phyloP scores from a whole-genome alignment of 2,113 vertebrate species.

The Hyperoodon ampullatus region DNA sequence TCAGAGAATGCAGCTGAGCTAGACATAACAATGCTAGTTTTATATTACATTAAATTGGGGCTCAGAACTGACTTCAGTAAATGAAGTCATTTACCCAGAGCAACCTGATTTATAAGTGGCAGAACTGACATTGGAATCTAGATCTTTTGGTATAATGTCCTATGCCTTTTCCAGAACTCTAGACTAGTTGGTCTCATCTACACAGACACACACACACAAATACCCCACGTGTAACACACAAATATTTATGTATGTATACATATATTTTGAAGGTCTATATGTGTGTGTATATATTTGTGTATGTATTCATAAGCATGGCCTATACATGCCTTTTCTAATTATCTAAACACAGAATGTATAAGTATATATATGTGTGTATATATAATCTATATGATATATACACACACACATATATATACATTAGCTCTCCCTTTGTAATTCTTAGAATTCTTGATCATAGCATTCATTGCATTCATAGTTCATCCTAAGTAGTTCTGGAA shows the following conservation, averaged over 20 bases:
- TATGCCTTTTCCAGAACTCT: background rate
- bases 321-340: background rate
- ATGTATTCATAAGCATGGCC: background rate
- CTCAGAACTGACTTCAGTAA: background rate
- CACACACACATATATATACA: background rate
- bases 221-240: background rate
- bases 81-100: background rate
- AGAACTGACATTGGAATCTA: background rate
- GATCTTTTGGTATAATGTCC: background rate
- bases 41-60: background rate
- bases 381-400: background rate
- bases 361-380: background rate
- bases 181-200: background rate
- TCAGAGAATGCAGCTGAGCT: background rate
- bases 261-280: slow-evolving; percentile 49
- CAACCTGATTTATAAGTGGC: background rate
- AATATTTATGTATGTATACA: background rate
- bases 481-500: background rate
- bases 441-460: background rate
- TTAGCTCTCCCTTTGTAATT: background rate
- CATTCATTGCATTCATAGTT: background rate
- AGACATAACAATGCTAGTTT: background rate
- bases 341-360: background rate
- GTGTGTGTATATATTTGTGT: background rate
- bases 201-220: background rate